These are phyloP conservation scores for Musca vetustissima DNA, from an alignment of 1,140 invertebrate species.

Conservation along the genomic window DNA sequence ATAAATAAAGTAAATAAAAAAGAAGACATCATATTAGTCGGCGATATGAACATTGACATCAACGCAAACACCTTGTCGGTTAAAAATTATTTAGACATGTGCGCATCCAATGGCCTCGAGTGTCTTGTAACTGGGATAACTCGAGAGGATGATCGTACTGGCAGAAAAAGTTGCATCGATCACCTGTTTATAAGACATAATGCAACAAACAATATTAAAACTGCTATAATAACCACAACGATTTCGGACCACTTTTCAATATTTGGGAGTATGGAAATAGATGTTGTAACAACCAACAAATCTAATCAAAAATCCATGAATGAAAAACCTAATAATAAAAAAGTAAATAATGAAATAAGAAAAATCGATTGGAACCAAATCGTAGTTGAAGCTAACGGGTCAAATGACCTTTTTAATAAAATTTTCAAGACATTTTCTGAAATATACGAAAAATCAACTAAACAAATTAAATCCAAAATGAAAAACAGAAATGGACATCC, in stretches of 20 bases:
- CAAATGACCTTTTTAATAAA: background rate
- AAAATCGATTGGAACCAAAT: background rate
- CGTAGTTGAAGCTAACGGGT: background rate
- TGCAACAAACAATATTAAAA: background rate
- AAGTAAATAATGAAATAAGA: background rate
- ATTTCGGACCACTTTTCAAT: background rate
- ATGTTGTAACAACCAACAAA: background rate
- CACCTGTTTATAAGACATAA: background rate
- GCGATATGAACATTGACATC: constrained; percentile 1
- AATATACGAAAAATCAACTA: background rate
- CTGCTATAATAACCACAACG: background rate
- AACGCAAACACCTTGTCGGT: background rate
- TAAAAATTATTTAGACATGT: background rate
- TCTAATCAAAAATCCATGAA: background rate
- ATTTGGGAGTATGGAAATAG: background rate
- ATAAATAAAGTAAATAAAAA: background rate
- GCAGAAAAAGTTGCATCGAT: background rate
- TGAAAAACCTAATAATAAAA: background rate
- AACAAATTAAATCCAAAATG: no score
- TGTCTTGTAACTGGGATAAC: background rate
- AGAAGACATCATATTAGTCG: background rate
- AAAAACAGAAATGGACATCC: no score
- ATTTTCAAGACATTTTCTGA: background rate
- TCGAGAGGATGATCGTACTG: background rate
- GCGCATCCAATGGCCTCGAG: background rate